Base-by-base conservation (phyloP, 2,888 invertebrate genomes). In the Luperina nickerlii region DNA sequence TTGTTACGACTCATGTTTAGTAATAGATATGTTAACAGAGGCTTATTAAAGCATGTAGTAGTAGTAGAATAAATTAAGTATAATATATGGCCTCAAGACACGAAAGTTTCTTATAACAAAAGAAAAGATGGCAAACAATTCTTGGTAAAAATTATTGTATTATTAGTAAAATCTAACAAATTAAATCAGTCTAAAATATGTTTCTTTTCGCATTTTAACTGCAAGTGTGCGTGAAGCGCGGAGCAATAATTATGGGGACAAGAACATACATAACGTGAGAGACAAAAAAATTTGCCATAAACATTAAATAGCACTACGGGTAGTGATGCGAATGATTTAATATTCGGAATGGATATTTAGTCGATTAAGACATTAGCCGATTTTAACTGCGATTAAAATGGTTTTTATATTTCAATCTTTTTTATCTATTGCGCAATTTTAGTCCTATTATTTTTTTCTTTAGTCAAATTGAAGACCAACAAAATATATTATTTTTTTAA, bases 271-370 rank as follows among this genome's bases (percentile, higher is more conserved):
- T 20, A 32, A 63, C 62, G 48, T 18, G 24, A 62, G 5, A 11
- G 13, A n/a, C 48, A 69, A 77, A 84, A 84, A 79, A 70, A 79
- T 69, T 65, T 74, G 65, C 77, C 57, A 45, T 75, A 67, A 42
- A 67, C 3, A 69, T 27, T 51, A 67, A 57, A 66, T 15, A 18
- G n/a, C 62, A 76, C 4, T 51, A 1, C n/a, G 73, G 60, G 2
- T n/a, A 81, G 60, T 81, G 42, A 54, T 13, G 81, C 38, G 54
- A 80, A 48, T n/a, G 13, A 66, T 62, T 79, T 9, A 51, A n/a
- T 42, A 15, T 32, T 75, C 42, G 63, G 65, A 42, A 45, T 18
- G 24, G 20, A 27, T 15, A 0, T 32, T 45, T 32, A 60, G 45
- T 76, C 57, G 77, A 66, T 76, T 54, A 18, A 42, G 24, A 45